phyloP scores from a whole-genome alignment of 2,888 invertebrate species.

The Taenaris catops region DNA sequence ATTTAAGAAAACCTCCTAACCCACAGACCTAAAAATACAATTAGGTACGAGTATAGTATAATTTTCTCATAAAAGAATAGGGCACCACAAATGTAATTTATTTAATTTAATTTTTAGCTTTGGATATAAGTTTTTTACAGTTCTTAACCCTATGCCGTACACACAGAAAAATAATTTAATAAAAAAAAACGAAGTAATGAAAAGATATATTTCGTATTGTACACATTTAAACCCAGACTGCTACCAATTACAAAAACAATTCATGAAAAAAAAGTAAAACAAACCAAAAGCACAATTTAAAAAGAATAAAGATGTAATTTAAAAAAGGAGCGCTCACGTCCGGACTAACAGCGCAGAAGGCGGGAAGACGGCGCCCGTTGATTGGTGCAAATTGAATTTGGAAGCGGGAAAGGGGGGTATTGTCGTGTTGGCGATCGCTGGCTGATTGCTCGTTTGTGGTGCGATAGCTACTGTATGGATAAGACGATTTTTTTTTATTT shows the following conservation, averaged over 20 bases:
- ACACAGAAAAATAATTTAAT: too few species aligned
- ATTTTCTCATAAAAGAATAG: too few species aligned
- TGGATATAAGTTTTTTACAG: too few species aligned
- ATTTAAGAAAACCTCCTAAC: too few species aligned
- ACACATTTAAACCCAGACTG: background rate
- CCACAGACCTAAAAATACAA: too few species aligned
- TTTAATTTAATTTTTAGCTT: too few species aligned
- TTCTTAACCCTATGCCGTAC: too few species aligned
- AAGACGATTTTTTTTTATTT: too few species aligned
- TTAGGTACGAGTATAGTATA: too few species aligned
- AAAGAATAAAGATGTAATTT: constrained; percentile 29
- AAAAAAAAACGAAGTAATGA: too few species aligned
- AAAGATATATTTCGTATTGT: too few species aligned
- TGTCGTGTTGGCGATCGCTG: constrained; percentile 78
- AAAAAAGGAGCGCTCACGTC: constrained; percentile 48
- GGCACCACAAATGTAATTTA: too few species aligned
- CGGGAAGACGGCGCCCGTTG: constrained; percentile 76
- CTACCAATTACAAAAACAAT: constrained; percentile 15
- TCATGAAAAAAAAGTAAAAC: constrained; percentile 24
- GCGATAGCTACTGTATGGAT: constrained; percentile 51
- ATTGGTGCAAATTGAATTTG: constrained; percentile 80
- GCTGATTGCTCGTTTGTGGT: constrained; percentile 79
- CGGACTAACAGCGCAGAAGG: constrained; percentile 58
- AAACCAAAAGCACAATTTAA: constrained; percentile 23
- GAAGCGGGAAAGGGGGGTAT: constrained; percentile 58